Conservation (phyloP, 2,113 vertebrate genomes). For the Rhabdornis inornatus region DNA sequence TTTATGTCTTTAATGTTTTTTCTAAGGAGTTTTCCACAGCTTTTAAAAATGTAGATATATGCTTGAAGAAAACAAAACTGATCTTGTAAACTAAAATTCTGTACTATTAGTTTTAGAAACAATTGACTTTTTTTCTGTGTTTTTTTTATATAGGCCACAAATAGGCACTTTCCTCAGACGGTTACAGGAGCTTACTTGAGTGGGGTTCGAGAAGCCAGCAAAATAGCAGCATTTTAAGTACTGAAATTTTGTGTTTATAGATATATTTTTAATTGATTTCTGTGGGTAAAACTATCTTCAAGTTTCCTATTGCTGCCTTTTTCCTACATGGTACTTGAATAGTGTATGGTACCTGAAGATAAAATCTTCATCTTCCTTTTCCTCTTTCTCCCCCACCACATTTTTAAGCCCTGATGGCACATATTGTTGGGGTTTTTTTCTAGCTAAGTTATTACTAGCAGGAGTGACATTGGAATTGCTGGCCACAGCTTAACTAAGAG, state of each 20-base stretch:
- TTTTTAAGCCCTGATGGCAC: background rate
- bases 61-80: background rate
- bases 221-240: slow-evolving; percentile 88
- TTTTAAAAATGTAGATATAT: background rate
- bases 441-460: background rate
- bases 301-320: slow-evolving; percentile 50
- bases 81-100: background rate
- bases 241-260: background rate
- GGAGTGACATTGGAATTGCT: background rate
- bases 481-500: background rate
- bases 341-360: slow-evolving; percentile 45
- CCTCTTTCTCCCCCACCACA: background rate
- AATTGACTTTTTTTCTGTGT: background rate
- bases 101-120: background rate
- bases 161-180: slow-evolving; percentile 97
- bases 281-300: slow-evolving; percentile 46
- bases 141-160: slow-evolving; percentile 83
- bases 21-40: background rate
- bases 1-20: background rate
- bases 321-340: slow-evolving; percentile 16
- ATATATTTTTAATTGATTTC: slow-evolving; percentile 29
- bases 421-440: background rate
- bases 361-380: slow-evolving; percentile 15
- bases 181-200: slow-evolving; percentile 97
- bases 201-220: slow-evolving; percentile 96